These are phyloP conservation scores for Agrypnus murinus DNA, from an alignment of 2,888 invertebrate species.

Conservation along the genomic window DNA sequence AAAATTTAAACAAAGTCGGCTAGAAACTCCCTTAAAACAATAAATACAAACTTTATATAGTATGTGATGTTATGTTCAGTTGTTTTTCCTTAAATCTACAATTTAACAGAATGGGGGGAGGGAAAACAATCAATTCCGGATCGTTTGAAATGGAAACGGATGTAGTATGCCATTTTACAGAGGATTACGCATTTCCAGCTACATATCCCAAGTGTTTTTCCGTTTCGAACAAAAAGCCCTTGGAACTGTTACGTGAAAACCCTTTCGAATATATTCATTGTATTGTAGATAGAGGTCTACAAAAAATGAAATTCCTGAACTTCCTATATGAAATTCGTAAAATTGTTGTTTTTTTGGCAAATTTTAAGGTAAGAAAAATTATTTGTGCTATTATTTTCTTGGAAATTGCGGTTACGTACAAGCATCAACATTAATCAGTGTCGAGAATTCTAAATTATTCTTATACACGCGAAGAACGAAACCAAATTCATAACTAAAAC, in stretches of 20 bases:
- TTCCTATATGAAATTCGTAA: too few species aligned
- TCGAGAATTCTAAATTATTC: constrained; percentile 29
- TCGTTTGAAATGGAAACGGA: constrained; percentile 15
- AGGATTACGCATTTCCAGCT: constrained; percentile 13
- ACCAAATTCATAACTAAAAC: constrained; percentile 2
- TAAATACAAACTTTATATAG: constrained; percentile 1
- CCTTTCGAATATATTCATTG: constrained; percentile 3
- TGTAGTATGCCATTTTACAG: constrained; percentile 8
- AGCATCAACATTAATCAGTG: constrained; percentile 30
- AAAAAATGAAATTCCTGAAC: not conserved
- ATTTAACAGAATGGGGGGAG: not conserved
- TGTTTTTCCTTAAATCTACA: not conserved
- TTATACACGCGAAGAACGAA: constrained; percentile 19
- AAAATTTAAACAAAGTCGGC: not conserved
- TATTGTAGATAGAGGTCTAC: too few species aligned
- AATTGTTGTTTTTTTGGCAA: too few species aligned
- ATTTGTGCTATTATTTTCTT: not conserved
- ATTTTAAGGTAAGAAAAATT: not conserved
- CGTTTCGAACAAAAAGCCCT: constrained; percentile 8
- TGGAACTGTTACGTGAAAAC: not conserved
- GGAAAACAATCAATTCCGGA: constrained; percentile 13
- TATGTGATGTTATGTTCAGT: not conserved
- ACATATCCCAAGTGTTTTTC: constrained; percentile 5
- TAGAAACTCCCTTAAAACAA: not conserved
- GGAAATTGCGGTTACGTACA: not conserved